Percentiles rank a stretch among this genome's conserved stretches.
These are phyloP conservation scores for Apantesis nais DNA, from an alignment of 2,888 invertebrate genomes.

Conservation along the genomic window DNA sequence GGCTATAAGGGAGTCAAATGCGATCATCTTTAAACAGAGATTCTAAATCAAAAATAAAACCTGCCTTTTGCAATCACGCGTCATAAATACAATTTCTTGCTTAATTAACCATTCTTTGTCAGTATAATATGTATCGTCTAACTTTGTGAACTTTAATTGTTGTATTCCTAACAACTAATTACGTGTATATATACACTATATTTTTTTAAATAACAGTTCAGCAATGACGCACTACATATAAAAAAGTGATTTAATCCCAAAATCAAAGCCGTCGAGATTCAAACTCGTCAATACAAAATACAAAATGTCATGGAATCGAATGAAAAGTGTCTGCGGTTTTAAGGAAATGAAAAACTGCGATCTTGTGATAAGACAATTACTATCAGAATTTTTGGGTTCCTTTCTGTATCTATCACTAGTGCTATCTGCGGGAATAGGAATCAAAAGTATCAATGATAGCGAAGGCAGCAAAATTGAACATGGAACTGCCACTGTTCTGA, in stretches of 20 bases:
- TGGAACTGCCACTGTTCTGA: slow-evolving; percentile 14
- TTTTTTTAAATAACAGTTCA: no score
- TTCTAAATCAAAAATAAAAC: no score
- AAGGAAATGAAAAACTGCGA: slow-evolving; percentile 42
- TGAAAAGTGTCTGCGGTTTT: slow-evolving; percentile 36
- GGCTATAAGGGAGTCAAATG: no score
- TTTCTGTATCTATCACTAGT: slow-evolving; percentile 47
- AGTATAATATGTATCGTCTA: no score
- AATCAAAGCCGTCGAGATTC: slow-evolving; percentile 16
- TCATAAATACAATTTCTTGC: no score
- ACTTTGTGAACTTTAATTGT: no score
- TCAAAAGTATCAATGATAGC: not conserved
- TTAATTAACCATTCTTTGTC: no score
- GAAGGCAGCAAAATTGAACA: not conserved
- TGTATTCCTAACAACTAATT: not conserved
- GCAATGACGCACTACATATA: no score
- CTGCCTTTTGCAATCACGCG: no score
- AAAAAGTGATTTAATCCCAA: slow-evolving; percentile 5
- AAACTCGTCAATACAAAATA: not conserved
- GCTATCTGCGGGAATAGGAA: slow-evolving; percentile 29
- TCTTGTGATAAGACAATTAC: slow-evolving; percentile 41
- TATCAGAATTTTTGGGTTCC: slow-evolving; percentile 51
- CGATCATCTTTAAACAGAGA: no score
- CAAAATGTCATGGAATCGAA: slow-evolving; percentile 23
- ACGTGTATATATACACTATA: no score